A percentile compares a stretch with the other conserved stretches of the same genome.
Conservation (phyloP, 2,888 invertebrate species). For the Lysandra coridon region DNA sequence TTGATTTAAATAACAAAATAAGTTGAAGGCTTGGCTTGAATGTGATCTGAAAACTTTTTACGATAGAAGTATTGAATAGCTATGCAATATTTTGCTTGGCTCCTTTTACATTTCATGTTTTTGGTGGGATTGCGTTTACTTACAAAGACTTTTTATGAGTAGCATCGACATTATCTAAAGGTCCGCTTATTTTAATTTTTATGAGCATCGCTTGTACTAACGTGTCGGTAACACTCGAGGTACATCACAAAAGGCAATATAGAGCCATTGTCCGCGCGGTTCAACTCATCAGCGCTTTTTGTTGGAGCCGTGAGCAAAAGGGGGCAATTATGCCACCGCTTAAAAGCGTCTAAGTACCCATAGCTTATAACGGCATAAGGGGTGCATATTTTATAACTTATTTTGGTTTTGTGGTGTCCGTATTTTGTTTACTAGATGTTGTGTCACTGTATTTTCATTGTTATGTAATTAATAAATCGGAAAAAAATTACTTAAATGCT, state of each 20-base stretch:
- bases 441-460: no score
- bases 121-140: no score
- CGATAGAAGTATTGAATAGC: no score
- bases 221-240: neutral
- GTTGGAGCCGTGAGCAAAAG: neutral
- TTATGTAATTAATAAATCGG: no score
- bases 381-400: slow-evolving; percentile 2
- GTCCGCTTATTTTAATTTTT: neutral
- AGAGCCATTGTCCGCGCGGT: slow-evolving; percentile 11
- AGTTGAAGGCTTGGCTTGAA: no score
- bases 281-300: slow-evolving; percentile 19
- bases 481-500: no score
- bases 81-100: no score
- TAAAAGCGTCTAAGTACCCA: neutral
- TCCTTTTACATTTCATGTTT: no score
- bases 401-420: no score
- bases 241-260: slow-evolving; percentile 3
- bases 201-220: neutral
- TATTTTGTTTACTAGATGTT: no score
- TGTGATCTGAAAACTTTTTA: no score
- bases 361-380: slow-evolving; percentile 1
- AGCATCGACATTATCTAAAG: neutral
- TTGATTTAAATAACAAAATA: no score
- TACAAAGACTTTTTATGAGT: neutral
- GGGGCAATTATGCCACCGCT: neutral